Evolutionary conservation across 1,140 invertebrate species (phyloP).

Genomic region (Radopholus similis): DNA sequence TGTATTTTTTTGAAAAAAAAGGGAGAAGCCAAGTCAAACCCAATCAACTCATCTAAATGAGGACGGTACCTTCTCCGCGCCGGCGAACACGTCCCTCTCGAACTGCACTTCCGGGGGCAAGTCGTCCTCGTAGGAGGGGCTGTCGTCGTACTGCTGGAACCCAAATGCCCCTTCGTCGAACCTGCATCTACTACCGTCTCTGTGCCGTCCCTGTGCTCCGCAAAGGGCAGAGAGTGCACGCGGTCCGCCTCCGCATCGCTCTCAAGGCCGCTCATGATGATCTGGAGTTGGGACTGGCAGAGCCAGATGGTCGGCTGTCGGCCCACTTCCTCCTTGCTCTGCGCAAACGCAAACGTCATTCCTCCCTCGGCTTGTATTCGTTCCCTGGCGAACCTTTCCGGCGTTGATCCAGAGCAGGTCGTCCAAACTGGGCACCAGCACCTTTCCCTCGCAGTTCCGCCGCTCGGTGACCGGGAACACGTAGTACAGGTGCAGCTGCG

Average conservation of each 20-base stretch:
- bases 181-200: background rate
- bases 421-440: background rate
- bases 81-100: constrained; percentile 34
- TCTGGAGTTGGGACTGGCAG: constrained; percentile 23
- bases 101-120: constrained; percentile 38
- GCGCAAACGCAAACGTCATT: background rate
- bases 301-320: constrained; percentile 6
- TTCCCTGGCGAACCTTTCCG: constrained; percentile 3
- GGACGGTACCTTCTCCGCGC: constrained; percentile 25
- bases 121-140: constrained; percentile 19
- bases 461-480: constrained; percentile 23
- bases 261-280: constrained; percentile 25
- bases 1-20: too few relatives aligned
- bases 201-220: constrained; percentile 13
- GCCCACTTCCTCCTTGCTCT: constrained; percentile 9
- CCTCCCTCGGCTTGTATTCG: background rate
- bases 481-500: constrained; percentile 31
- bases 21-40: too few relatives aligned
- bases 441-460: background rate
- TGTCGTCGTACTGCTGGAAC: constrained; percentile 8
- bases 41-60: too few relatives aligned
- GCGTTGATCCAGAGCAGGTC: constrained; percentile 9
- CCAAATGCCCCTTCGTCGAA: background rate
- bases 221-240: too few relatives aligned
- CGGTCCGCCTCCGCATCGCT: too few relatives aligned